Evolutionary conservation across 2,888 invertebrate genomes (phyloP).

Genomic region (Prosopocoilus inquinatus): DNA sequence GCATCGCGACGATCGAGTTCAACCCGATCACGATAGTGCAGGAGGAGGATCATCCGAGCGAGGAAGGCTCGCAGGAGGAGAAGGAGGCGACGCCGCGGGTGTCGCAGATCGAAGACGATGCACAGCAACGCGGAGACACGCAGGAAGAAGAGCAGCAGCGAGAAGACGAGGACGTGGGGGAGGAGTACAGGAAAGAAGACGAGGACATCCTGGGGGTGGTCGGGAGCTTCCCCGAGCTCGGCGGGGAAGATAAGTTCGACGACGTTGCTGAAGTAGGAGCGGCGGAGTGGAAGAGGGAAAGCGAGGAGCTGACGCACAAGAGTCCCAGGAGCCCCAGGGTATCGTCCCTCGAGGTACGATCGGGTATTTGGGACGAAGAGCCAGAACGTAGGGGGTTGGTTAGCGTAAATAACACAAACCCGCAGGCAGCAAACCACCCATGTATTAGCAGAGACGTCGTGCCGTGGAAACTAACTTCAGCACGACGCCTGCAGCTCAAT

Average conservation of each 20-base stretch:
- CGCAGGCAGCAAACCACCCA: too few species aligned
- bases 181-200: conserved; percentile 27
- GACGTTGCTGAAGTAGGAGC: too few species aligned
- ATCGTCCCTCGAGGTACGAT: too few species aligned
- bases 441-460: too few species aligned
- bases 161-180: conserved; percentile 10
- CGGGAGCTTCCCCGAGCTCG: background rate
- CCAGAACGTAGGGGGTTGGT: too few species aligned
- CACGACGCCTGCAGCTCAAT: too few species aligned
- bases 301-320: too few species aligned
- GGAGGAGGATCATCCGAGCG: conserved; percentile 8
- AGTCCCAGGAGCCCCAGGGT: too few species aligned
- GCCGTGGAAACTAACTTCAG: too few species aligned
- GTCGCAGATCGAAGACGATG: conserved; percentile 5
- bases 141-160: conserved; percentile 18
- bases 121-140: conserved; percentile 16
- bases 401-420: too few species aligned
- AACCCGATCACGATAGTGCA: background rate
- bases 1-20: background rate
- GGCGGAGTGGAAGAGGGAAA: too few species aligned
- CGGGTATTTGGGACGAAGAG: too few species aligned
- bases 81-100: conserved; percentile 14
- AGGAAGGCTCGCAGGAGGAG: conserved; percentile 17
- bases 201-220: conserved; percentile 14
- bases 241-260: background rate